These are phyloP conservation scores for Hydriomena furcata DNA, from an alignment of 2,888 invertebrate species.

Conservation along the genomic window DNA sequence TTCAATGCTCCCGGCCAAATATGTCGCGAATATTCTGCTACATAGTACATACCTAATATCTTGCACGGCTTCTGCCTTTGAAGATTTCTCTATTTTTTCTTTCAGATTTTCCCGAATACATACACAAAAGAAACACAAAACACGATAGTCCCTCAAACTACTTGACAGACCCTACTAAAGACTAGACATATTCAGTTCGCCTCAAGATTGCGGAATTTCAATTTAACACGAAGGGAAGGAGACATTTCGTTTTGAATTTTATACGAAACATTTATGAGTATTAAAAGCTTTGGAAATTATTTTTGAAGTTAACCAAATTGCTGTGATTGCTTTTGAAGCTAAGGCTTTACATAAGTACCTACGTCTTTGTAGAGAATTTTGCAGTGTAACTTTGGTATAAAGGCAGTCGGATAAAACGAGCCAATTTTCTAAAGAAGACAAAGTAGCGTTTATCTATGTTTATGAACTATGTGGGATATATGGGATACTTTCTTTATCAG, in stretches of 20 bases:
- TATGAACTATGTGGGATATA: no score
- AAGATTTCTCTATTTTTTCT: no score
- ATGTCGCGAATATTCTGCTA: no score
- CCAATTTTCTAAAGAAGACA: no score
- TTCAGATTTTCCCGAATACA: not conserved
- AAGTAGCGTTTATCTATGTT: no score
- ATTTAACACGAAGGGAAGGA: slow-evolving; percentile 19
- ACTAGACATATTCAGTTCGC: slow-evolving; percentile 11
- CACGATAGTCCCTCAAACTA: not conserved
- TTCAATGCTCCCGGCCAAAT: no score
- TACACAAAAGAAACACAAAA: slow-evolving; percentile 1
- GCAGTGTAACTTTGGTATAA: slow-evolving; percentile 5
- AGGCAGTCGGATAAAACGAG: not conserved
- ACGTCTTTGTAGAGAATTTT: slow-evolving; percentile 14
- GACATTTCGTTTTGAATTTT: slow-evolving; percentile 7
- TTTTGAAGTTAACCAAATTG: slow-evolving; percentile 13
- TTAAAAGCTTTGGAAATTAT: slow-evolving; percentile 13
- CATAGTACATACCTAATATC: no score
- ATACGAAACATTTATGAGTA: slow-evolving; percentile 1
- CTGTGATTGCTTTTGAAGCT: slow-evolving; percentile 14
- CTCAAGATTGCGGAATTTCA: slow-evolving; percentile 15
- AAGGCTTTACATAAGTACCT: slow-evolving; percentile 17
- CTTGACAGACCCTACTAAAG: slow-evolving; percentile 1
- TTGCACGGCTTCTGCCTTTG: no score
- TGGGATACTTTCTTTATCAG: no score